Percentiles rank a stretch among this genome's conserved stretches.
These are phyloP conservation scores for Callipepla squamata DNA, from an alignment of 2,113 vertebrate genomes.

Conservation along the genomic window DNA sequence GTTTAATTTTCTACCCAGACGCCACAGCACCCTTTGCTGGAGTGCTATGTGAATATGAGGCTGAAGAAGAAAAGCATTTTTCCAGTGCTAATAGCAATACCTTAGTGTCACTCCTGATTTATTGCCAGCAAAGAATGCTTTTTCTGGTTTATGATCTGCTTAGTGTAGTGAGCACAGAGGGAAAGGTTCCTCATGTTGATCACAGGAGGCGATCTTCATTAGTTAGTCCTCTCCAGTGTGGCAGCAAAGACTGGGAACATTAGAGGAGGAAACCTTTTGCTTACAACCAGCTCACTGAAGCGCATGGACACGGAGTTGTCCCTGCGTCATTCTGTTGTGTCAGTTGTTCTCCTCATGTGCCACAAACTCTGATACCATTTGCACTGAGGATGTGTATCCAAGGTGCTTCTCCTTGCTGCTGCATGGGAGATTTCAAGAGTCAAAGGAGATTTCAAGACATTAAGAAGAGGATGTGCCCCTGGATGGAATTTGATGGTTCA, in stretches of 20 bases:
- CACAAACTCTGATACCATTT: neutral
- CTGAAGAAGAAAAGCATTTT: constrained; percentile 34
- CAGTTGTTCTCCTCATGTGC: neutral
- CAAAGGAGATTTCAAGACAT: neutral
- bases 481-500: neutral
- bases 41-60: neutral
- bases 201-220: constrained; percentile 64
- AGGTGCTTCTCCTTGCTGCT: neutral
- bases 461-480: neutral
- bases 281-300: constrained; percentile 60
- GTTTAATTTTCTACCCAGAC: constrained; percentile 63
- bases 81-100: constrained; percentile 44
- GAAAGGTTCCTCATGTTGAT: constrained; percentile 39
- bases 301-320: constrained; percentile 43
- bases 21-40: neutral
- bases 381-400: neutral
- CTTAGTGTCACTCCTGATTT: constrained; percentile 58
- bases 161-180: constrained; percentile 45
- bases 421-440: neutral
- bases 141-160: constrained; percentile 35
- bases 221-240: constrained; percentile 34
- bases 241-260: constrained; percentile 48
- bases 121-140: constrained; percentile 32
- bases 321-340: neutral
- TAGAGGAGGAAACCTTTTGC: constrained; percentile 41